Evolutionary conservation across 2,888 invertebrate species (phyloP), one percentile per base, ranked within the genome.

Genomic region (Lordiphosa fenestrarum): DNA sequence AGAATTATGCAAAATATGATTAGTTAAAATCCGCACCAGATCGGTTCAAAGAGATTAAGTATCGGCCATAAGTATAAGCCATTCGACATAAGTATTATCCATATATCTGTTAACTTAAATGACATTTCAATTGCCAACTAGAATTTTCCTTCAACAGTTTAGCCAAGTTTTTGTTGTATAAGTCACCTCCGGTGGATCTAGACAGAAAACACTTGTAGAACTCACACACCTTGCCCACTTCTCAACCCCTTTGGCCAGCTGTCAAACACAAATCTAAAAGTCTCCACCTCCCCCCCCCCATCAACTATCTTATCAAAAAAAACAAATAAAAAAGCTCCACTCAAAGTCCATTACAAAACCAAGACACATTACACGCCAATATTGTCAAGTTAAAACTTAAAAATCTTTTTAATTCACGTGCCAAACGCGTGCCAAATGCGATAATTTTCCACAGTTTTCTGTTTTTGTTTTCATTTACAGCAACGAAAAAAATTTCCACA

Each of bases 401-500:
- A 21, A 6, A 21, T 10, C 40, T 30, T 30, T 44, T 44, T 15
- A 44, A 44, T 30, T 30, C 57, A 68, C 53, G 53, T 62, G 53
- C 40, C 48, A 35, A 19, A 36, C 39, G 49, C 62, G 49, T 61
- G 69, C 41, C 15, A 51, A 52, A 51, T 52, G 59, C 47, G 25
- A 51, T 66, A 62, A 62, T 69, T 69, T 66, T 69, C 54, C 69
- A 58, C 51, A 36, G 15, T 15, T 40, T 25, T 38, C 21, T 49
- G 23, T 35, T 55, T 55, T 58, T 44, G 53, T 40, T 48, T 52
- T 55, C 41, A 59, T 58, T 77, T 49, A 46, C 10, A 33, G 7
- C 19, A 40, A 30, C 15, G n/a, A 52, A 66, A 59, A 59, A 62
- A 53, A 38, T 71, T 71, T 66, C 75, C 67, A 71, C 67, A 74